A percentile compares a stretch with the other conserved stretches of the same genome.
phyloP scores from a whole-genome alignment of 1,140 invertebrate species.

The Rhopalosiphum padi region DNA sequence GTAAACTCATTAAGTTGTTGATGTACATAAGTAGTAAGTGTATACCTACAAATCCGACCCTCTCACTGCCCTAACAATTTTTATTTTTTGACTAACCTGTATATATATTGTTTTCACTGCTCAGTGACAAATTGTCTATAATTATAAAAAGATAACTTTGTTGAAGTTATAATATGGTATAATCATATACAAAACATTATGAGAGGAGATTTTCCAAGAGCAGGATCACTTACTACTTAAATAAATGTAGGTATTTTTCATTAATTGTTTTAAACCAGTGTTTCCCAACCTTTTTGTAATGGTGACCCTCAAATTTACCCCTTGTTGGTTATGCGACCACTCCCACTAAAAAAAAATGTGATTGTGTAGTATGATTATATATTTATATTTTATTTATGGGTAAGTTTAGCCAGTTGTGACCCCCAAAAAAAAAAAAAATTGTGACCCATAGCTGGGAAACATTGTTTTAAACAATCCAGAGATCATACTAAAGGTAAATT shows the following conservation, averaged over 20 bases:
- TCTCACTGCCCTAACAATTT: background rate
- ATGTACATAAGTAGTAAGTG: background rate
- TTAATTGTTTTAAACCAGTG: background rate
- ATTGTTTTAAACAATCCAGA: background rate
- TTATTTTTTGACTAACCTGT: background rate
- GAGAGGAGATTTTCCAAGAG: background rate
- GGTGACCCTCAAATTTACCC: too few relatives aligned
- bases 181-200: background rate
- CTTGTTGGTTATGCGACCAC: too few relatives aligned
- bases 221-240: background rate
- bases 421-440: too few relatives aligned
- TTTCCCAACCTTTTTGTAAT: too few relatives aligned
- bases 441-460: too few relatives aligned
- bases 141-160: background rate
- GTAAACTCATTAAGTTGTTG: background rate
- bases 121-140: background rate
- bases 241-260: background rate
- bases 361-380: too few relatives aligned
- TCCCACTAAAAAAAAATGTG: too few relatives aligned
- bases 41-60: background rate
- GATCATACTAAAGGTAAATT: background rate
- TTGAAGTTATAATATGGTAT: background rate
- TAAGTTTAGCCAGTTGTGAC: too few relatives aligned
- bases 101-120: background rate
- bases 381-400: too few relatives aligned